phyloP scores from a whole-genome alignment of 2,888 invertebrate species.

The Caradrina kadenii region DNA sequence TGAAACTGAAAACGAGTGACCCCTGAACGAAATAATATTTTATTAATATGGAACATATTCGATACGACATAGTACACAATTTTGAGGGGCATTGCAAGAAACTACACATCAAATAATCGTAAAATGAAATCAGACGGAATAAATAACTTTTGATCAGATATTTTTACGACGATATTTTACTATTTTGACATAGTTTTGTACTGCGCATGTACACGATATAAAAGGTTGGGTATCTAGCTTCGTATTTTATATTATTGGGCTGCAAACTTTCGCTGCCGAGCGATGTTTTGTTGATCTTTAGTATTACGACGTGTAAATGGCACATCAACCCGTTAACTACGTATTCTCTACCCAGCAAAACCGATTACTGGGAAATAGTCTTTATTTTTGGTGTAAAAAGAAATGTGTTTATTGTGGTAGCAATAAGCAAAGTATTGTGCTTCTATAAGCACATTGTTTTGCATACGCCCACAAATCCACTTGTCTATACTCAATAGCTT shows the following conservation, averaged over 20 bases:
- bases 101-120: slow-evolving; percentile 61
- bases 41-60: slow-evolving; percentile 40
- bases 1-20: slow-evolving; percentile 7
- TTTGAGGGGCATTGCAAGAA: slow-evolving; percentile 36
- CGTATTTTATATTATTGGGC: background rate
- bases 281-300: background rate
- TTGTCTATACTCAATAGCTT: too few species aligned
- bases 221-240: slow-evolving; percentile 2
- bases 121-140: slow-evolving; percentile 60
- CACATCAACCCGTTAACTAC: too few species aligned
- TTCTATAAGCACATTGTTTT: too few species aligned
- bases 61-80: slow-evolving; percentile 30
- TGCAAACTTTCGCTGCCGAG: background rate
- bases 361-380: too few species aligned
- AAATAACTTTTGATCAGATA: slow-evolving; percentile 59
- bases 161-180: slow-evolving; percentile 58
- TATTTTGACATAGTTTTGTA: slow-evolving; percentile 44
- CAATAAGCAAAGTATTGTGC: too few species aligned
- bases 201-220: slow-evolving; percentile 8
- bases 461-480: too few species aligned
- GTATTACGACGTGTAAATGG: background rate
- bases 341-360: too few species aligned
- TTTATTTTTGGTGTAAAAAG: too few species aligned
- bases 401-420: too few species aligned
- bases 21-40: slow-evolving; percentile 11